phyloP scores from a whole-genome alignment of 1,140 invertebrate genomes.

The Drosophila kurseongensis region DNA sequence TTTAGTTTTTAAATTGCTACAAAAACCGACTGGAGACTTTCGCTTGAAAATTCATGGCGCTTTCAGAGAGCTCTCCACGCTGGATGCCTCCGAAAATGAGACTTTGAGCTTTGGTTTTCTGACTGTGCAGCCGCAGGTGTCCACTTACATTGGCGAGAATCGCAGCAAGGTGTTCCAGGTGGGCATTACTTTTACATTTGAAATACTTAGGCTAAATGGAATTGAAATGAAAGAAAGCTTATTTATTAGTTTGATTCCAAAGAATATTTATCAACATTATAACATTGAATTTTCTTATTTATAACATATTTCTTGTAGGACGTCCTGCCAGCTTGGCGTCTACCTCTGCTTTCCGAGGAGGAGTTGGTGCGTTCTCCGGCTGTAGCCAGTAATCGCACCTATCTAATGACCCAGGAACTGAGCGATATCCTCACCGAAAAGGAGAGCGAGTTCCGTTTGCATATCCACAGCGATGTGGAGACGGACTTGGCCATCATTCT shows the following conservation, averaged over 20 bases:
- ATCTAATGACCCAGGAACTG: slow-evolving; percentile 56
- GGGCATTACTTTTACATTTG: neutral
- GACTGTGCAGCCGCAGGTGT: slow-evolving; percentile 72
- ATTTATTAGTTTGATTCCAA: too few species aligned
- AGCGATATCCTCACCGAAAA: slow-evolving; percentile 23
- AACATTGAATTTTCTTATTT: too few species aligned
- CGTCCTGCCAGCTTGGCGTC: slow-evolving; percentile 64
- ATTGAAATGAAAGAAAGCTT: too few species aligned
- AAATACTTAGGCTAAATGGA: too few species aligned
- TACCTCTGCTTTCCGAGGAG: slow-evolving; percentile 55
- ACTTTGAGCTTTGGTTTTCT: slow-evolving; percentile 53
- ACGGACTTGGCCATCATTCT: slow-evolving; percentile 70
- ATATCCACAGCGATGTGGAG: slow-evolving; percentile 57
- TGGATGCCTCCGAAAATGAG: slow-evolving; percentile 40
- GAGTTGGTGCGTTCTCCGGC: slow-evolving; percentile 52
- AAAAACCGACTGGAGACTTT: slow-evolving; percentile 76
- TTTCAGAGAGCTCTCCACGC: slow-evolving; percentile 47
- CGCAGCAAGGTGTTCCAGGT: slow-evolving; percentile 53
- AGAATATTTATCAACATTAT: too few species aligned
- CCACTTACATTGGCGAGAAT: slow-evolving; percentile 35
- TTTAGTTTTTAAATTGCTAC: slow-evolving; percentile 62
- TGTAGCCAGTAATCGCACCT: slow-evolving; percentile 66
- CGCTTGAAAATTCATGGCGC: slow-evolving; percentile 64
- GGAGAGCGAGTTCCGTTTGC: slow-evolving; percentile 52
- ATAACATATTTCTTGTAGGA: slow-evolving; percentile 35